These are phyloP conservation scores for Myotis pilosus DNA, from an alignment of 2,797 vertebrate genomes.

Conservation along the genomic window DNA sequence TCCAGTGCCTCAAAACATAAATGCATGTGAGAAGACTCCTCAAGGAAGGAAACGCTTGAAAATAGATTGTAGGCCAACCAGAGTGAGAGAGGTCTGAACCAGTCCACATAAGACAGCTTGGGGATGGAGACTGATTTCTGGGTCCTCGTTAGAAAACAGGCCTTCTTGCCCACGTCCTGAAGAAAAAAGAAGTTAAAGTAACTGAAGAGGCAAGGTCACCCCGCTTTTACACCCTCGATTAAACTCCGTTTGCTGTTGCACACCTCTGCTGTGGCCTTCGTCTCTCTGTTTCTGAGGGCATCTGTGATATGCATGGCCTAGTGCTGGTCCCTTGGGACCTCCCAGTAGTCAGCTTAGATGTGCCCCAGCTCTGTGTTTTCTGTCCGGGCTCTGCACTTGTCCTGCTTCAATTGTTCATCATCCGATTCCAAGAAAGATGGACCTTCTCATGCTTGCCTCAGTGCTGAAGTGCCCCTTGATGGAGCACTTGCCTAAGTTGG, in stretches of 20 bases:
- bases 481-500: neutral
- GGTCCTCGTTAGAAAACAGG: neutral
- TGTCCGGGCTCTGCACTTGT: neutral
- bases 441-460: neutral
- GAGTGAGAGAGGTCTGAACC: neutral
- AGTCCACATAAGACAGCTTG: neutral
- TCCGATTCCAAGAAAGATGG: neutral
- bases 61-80: neutral
- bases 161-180: neutral
- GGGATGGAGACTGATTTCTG: neutral
- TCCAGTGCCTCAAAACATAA: neutral
- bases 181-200: neutral
- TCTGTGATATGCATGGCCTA: neutral
- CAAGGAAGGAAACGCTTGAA: neutral
- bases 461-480: too few species aligned
- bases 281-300: neutral
- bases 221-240: neutral
- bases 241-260: constrained; percentile 11
- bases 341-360: neutral
- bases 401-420: neutral
- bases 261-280: neutral
- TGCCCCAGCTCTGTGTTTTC: neutral
- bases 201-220: neutral
- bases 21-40: neutral
- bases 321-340: neutral